phyloP scores from a whole-genome alignment of 1,140 invertebrate species.

The Eupristina koningsbergeri region DNA sequence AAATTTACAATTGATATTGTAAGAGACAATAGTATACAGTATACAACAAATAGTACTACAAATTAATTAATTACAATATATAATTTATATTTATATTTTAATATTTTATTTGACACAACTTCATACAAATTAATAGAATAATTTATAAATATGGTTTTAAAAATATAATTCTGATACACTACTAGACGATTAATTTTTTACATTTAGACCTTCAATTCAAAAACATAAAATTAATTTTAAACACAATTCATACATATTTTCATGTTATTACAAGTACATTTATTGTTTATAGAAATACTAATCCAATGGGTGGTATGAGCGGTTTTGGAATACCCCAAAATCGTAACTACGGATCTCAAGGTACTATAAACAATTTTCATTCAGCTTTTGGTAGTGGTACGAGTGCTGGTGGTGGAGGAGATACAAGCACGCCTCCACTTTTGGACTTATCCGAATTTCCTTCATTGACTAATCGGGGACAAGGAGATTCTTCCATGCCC shows the following conservation, averaged over 20 bases:
- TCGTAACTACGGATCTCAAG: constrained; percentile 80
- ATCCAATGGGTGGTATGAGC: constrained; percentile 78
- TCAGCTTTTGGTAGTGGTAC: constrained; percentile 81
- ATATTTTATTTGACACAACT: no score
- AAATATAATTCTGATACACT: no score
- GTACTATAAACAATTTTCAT: constrained; percentile 80
- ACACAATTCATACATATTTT: neutral
- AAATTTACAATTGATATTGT: no score
- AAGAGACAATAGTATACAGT: no score
- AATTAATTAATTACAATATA: no score
- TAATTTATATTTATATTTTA: no score
- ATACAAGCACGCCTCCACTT: constrained; percentile 85
- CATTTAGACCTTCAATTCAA: no score
- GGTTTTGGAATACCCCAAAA: constrained; percentile 77
- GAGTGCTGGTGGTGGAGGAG: constrained; percentile 76
- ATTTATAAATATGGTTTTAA: no score
- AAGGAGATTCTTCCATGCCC: constrained; percentile 84
- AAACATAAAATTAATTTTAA: no score
- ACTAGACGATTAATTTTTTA: no score
- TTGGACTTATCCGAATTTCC: constrained; percentile 93
- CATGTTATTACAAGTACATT: neutral
- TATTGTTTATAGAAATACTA: constrained; percentile 72
- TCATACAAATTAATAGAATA: no score
- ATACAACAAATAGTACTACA: no score
- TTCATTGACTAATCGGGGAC: constrained; percentile 86